A percentile compares a stretch with the other conserved stretches of the same genome.
phyloP scores from a whole-genome alignment of 2,888 invertebrate genomes.

The Sepiola atlantica region DNA sequence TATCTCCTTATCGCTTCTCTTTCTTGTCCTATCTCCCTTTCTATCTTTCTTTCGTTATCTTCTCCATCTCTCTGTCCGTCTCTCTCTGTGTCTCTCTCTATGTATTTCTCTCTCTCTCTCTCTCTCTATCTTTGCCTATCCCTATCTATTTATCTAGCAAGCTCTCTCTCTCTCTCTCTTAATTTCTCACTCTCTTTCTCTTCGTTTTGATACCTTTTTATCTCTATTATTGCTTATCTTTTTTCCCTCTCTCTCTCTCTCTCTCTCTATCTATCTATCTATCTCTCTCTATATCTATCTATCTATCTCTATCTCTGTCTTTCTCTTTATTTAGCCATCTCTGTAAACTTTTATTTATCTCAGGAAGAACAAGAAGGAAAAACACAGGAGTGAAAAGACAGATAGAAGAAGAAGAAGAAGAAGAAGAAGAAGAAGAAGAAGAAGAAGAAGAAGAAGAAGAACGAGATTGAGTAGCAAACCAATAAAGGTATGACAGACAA shows the following conservation, averaged over 20 bases:
- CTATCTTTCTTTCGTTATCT: not conserved
- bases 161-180: not conserved
- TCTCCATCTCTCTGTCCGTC: not conserved
- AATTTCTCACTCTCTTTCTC: not conserved
- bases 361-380: not conserved
- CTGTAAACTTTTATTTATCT: not conserved
- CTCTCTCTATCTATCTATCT: not conserved
- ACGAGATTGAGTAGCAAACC: too few relatives aligned
- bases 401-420: too few relatives aligned
- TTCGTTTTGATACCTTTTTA: too few relatives aligned
- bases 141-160: not conserved
- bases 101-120: not conserved
- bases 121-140: not conserved
- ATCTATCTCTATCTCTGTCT: not conserved
- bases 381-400: too few relatives aligned
- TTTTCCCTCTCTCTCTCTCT: not conserved
- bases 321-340: too few relatives aligned
- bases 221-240: too few relatives aligned
- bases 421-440: too few relatives aligned
- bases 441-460: too few relatives aligned
- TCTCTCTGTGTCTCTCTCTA: too few relatives aligned
- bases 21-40: not conserved
- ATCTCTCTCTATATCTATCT: not conserved
- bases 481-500: too few relatives aligned
- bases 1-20: not conserved